Conservation (phyloP, 2,113 vertebrate species). For the Murina feae region DNA sequence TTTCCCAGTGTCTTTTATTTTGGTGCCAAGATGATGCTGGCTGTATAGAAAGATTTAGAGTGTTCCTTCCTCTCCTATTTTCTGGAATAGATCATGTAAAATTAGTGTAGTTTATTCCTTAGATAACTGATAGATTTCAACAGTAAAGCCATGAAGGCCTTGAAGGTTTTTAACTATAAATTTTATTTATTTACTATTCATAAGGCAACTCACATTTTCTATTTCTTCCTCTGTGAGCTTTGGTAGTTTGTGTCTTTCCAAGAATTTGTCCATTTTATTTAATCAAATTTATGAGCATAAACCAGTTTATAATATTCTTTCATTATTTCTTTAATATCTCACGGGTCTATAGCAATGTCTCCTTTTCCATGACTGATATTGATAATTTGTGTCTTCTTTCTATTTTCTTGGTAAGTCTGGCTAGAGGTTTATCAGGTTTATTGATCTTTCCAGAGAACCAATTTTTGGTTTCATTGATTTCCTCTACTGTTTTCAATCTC, state of each 20-base stretch:
- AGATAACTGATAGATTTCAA: background rate
- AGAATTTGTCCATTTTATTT: background rate
- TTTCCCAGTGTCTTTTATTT: background rate
- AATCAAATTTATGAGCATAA: background rate
- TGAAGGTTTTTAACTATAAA: background rate
- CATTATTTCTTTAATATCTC: background rate
- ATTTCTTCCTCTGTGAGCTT: background rate
- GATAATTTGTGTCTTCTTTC: background rate
- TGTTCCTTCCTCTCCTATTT: background rate
- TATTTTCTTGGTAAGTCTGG: background rate
- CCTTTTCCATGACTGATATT: background rate
- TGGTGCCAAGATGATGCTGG: background rate
- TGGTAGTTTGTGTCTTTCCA: background rate
- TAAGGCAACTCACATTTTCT: background rate
- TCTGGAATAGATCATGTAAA: background rate
- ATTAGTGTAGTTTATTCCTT: background rate
- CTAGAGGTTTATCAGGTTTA: background rate
- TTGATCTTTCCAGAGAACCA: background rate
- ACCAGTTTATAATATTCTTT: background rate
- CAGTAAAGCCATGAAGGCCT: background rate
- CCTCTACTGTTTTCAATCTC: background rate
- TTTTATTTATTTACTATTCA: background rate
- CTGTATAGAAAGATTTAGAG: background rate
- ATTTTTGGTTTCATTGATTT: background rate
- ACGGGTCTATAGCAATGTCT: background rate